Base-by-base conservation (phyloP, 2,888 invertebrate species). In the Peribatodes rhomboidaria region DNA sequence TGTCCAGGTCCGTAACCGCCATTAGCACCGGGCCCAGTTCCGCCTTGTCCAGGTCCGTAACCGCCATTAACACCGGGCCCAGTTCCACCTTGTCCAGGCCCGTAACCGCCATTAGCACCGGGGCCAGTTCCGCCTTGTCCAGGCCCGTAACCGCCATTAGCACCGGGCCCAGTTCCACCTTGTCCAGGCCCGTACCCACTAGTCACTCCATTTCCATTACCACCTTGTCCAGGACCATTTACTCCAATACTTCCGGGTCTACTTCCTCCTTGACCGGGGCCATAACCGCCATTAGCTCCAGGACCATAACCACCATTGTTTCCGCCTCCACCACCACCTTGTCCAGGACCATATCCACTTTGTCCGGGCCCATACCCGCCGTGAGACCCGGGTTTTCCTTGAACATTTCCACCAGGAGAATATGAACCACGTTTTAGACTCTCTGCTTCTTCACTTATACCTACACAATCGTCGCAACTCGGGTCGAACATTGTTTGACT, bases 401-500 rank as follows among this genome's bases (percentile, higher is more conserved):
- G 41, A 1, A 56, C 56, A 1, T 22, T 55, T 4, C 42, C 52
- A 13, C 52, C 52, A 18, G 53, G 39, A 16, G 42, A 42, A 42
- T 50, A 27, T 0, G 62, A 37, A 7, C 47, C 60, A 42, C 71
- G 82, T 56, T 81, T 79, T 59, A 87, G 73, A 69, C 71, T 89
- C 64, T 80, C 85, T 1, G 76, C 79, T 55, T 80, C 87, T 18
- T 81, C 80, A 1, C 79, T 49, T 39, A 75, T 77, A 33, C 90
- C 93, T 44, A 90, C 87, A 82, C 96, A 96, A 50, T 95, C 96
- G n/a, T 95, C 95, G 74, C 96, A 97, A 66, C 94, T 94, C 0
- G 93, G 94, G 53, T 95, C 94, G 55, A 95, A 95, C 65, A 95
- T 94, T 53, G 97, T 96, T 87, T 97, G 97, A 87, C 97, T 97